These are phyloP conservation scores for Allacma fusca DNA, from an alignment of 2,888 invertebrate species.

Conservation along the genomic window DNA sequence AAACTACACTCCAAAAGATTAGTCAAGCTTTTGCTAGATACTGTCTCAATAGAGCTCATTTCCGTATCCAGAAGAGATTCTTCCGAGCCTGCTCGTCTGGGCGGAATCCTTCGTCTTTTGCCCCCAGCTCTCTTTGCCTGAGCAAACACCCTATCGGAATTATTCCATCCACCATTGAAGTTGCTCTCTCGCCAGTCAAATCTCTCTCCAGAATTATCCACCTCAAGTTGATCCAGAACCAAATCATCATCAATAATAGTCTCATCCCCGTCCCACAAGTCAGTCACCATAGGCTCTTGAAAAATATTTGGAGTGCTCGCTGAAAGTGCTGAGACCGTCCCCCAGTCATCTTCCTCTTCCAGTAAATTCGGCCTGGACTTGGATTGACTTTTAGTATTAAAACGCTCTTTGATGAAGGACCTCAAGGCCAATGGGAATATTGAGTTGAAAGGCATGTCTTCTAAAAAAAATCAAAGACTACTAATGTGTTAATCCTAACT, in stretches of 20 bases:
- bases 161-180: not conserved
- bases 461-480: too few relatives aligned
- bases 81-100: not conserved
- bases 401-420: not conserved
- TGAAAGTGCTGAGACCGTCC: not conserved
- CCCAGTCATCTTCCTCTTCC: not conserved
- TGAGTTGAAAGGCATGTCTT: not conserved
- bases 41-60: not conserved
- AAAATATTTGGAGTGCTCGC: not conserved
- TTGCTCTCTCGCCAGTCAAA: not conserved
- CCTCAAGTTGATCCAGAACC: not conserved
- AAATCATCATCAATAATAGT: not conserved
- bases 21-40: not conserved
- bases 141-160: not conserved
- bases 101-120: not conserved
- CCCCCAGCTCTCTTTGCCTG: not conserved
- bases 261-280: not conserved
- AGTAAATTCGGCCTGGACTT: not conserved
- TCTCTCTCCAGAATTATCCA: not conserved
- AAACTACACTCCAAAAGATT: not conserved
- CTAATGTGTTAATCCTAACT: too few relatives aligned
- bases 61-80: not conserved
- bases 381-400: not conserved
- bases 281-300: not conserved
- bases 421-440: not conserved